Evolutionary conservation across 2,113 vertebrate genomes (phyloP).

Genomic region (Cephalophus harveyi): DNA sequence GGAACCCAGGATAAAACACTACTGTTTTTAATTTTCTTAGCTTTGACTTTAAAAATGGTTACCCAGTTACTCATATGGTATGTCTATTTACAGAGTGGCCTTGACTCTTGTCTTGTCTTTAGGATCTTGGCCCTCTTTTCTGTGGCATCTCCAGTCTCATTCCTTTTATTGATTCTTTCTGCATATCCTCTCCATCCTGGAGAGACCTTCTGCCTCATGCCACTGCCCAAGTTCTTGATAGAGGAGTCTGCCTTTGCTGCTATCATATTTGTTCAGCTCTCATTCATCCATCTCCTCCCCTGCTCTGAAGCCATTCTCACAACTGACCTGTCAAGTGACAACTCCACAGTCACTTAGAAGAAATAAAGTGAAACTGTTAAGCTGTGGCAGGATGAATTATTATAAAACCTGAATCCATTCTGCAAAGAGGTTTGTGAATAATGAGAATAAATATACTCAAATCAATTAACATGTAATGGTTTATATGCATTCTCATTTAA

Average conservation of each 20-base stretch:
- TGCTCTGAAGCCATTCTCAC: neutral
- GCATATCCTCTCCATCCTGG: neutral
- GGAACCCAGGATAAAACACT: neutral
- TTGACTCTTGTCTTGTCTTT: neutral
- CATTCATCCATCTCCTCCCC: neutral
- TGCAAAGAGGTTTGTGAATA: neutral
- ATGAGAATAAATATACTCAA: neutral
- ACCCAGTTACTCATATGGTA: neutral
- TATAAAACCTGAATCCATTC: neutral
- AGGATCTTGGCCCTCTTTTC: neutral
- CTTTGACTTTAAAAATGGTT: neutral
- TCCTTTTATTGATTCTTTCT: neutral
- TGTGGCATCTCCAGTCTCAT: neutral
- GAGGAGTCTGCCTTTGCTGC: neutral
- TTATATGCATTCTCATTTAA: neutral
- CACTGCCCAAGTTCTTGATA: neutral
- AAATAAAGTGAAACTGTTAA: neutral
- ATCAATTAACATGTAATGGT: neutral
- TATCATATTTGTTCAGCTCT: neutral
- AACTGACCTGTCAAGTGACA: neutral
- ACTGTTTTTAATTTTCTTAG: neutral
- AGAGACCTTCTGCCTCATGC: neutral
- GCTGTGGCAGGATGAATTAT: neutral
- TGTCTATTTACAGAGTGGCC: neutral
- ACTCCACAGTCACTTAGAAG: neutral